These are phyloP conservation scores for Epizoanthus fatuus DNA, from an alignment of 92 coral and sea anemone species.

Conservation along the genomic window DNA sequence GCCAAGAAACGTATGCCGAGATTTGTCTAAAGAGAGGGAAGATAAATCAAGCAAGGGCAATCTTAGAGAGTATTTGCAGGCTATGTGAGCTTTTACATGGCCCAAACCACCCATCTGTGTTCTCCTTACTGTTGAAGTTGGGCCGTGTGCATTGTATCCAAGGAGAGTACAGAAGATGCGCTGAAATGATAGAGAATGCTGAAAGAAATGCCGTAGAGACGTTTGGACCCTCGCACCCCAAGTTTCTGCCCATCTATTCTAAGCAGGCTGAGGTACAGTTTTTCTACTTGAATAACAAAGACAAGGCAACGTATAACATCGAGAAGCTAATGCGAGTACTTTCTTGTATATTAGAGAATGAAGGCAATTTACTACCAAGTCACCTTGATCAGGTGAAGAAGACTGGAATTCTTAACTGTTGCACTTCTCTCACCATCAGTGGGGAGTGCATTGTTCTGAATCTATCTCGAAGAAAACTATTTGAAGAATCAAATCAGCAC, in stretches of 20 bases:
- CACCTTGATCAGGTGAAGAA: slow-evolving; percentile 10
- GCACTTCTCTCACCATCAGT: not conserved
- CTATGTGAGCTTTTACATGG: not conserved
- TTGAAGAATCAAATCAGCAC: not conserved
- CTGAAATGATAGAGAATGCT: not conserved
- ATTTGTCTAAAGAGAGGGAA: not conserved
- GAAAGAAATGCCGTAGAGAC: slow-evolving; percentile 3
- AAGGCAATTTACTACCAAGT: slow-evolving; percentile 1
- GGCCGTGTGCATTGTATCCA: not conserved
- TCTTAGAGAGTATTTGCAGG: not conserved
- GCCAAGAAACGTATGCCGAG: not conserved
- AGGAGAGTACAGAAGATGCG: not conserved
- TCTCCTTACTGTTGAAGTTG: not conserved
- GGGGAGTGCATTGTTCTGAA: not conserved
- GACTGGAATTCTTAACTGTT: slow-evolving; percentile 23
- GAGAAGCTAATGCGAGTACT: slow-evolving; percentile 1
- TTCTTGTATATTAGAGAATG: not conserved
- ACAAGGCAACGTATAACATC: not conserved
- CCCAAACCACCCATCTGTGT: not conserved
- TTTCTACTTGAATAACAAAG: not conserved
- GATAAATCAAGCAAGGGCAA: not conserved
- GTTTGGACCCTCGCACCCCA: slow-evolving; percentile 5
- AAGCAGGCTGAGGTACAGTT: slow-evolving; percentile 9
- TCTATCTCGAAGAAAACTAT: not conserved
- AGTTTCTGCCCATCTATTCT: slow-evolving; percentile 9